A percentile compares a stretch with the other conserved stretches of the same genome.
Evolutionary conservation across 2,888 invertebrate species (phyloP).

Genomic region (Aspidiotus rigidus): DNA sequence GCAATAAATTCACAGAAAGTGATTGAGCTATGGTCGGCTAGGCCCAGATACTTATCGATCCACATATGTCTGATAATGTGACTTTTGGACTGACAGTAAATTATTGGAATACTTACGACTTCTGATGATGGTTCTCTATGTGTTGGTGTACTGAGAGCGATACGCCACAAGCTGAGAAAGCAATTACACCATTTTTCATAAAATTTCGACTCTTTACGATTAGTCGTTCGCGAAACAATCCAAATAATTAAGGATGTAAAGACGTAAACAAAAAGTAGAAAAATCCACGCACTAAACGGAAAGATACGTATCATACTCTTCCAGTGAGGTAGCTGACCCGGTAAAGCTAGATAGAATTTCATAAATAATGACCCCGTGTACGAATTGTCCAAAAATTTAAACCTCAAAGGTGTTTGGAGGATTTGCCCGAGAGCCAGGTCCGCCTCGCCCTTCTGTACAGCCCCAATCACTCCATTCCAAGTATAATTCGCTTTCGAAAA

Average conservation of each 20-base stretch:
- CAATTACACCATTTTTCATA: slow-evolving; percentile 22
- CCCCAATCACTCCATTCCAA: slow-evolving; percentile 35
- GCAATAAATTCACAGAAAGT: too few species aligned
- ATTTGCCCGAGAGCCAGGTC: slow-evolving; percentile 30
- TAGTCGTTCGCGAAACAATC: slow-evolving; percentile 16
- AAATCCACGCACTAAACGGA: slow-evolving; percentile 28
- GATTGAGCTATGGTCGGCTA: too few species aligned
- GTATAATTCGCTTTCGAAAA: slow-evolving; percentile 24
- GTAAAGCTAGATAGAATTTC: slow-evolving; percentile 29
- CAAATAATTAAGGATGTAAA: slow-evolving; percentile 22
- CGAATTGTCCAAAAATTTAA: slow-evolving; percentile 17
- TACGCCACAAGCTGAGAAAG: slow-evolving; percentile 30
- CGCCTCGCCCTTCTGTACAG: slow-evolving; percentile 19
- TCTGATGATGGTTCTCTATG: slow-evolving; percentile 30
- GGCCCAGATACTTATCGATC: too few species aligned
- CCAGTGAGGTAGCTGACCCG: slow-evolving; percentile 34
- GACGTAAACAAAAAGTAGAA: slow-evolving; percentile 20
- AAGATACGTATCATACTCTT: slow-evolving; percentile 34
- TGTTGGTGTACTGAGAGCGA: slow-evolving; percentile 17
- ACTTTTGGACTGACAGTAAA: not conserved
- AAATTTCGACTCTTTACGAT: slow-evolving; percentile 13
- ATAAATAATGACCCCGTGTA: slow-evolving; percentile 24
- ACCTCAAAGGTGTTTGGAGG: slow-evolving; percentile 27
- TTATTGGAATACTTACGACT: slow-evolving; percentile 14
- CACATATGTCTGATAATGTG: not conserved